phyloP scores from a whole-genome alignment of 2,113 vertebrate genomes.

The Lagopus muta region DNA sequence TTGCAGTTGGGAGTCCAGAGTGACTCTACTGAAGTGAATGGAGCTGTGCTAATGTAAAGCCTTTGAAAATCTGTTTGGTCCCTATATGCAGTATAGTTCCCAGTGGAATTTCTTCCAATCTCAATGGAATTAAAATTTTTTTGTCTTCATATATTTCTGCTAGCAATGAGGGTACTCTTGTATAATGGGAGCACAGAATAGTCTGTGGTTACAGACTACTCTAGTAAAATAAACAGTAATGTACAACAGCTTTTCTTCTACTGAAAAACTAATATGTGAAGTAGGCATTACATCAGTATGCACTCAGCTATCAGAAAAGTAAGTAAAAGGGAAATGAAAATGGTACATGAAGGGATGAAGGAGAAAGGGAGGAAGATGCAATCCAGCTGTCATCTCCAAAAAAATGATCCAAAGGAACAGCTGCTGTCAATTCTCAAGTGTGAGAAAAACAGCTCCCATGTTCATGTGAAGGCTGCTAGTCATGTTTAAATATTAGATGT shows the following conservation, averaged over 20 bases:
- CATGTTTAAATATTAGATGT: slow-evolving; percentile 23
- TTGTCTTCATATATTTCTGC: background rate
- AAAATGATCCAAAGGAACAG: background rate
- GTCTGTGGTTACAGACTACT: background rate
- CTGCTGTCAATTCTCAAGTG: background rate
- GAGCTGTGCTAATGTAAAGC: background rate
- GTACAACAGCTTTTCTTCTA: background rate
- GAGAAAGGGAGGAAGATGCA: background rate
- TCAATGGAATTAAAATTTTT: background rate
- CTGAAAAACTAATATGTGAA: slow-evolving; percentile 7
- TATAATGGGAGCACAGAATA: background rate
- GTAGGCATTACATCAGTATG: background rate
- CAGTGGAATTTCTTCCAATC: background rate
- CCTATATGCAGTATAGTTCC: background rate
- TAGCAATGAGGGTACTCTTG: background rate
- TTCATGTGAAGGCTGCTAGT: background rate
- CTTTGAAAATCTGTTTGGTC: background rate
- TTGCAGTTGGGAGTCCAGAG: background rate
- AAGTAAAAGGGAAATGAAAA: slow-evolving; percentile 31
- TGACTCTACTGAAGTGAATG: background rate
- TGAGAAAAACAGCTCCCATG: background rate
- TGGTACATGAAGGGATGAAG: background rate
- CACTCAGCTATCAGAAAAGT: background rate
- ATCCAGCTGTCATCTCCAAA: background rate
- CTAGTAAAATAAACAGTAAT: background rate